A percentile compares a stretch with the other conserved stretches of the same genome.
These are phyloP conservation scores for Dyspetes luteomarginatus DNA, from an alignment of 2,888 invertebrate species.

Conservation along the genomic window DNA sequence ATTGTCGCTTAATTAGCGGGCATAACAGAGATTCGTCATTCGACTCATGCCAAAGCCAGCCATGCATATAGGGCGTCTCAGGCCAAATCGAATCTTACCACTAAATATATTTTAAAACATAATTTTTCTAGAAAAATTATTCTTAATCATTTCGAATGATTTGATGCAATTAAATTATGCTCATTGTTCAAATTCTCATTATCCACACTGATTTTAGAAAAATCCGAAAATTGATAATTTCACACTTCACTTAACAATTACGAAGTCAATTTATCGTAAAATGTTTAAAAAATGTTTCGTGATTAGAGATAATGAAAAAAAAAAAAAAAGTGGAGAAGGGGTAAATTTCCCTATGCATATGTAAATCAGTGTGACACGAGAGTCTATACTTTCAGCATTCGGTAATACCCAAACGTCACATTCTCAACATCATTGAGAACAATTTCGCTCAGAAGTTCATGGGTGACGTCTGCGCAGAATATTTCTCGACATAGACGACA, in stretches of 20 bases:
- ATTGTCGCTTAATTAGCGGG: background rate
- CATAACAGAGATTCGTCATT: background rate
- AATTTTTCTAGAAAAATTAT: too few relatives aligned
- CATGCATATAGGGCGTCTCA: too few relatives aligned
- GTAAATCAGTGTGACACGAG: conserved; percentile 2
- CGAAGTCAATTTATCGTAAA: too few relatives aligned
- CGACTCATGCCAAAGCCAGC: too few relatives aligned
- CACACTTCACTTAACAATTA: too few relatives aligned
- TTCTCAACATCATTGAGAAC: background rate
- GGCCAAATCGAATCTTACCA: background rate
- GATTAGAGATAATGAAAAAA: background rate
- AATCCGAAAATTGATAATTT: too few relatives aligned
- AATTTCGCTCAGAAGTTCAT: conserved; percentile 23
- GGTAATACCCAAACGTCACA: background rate
- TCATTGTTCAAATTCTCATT: too few relatives aligned
- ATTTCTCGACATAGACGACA: conserved; percentile 6
- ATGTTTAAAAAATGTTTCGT: background rate
- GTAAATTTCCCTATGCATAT: background rate
- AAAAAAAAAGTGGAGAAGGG: background rate
- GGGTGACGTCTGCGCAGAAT: conserved; percentile 1
- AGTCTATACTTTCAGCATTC: conserved; percentile 2
- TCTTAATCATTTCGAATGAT: too few relatives aligned
- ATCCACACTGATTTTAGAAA: too few relatives aligned
- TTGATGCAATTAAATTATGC: too few relatives aligned
- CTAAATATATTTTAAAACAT: too few relatives aligned